These are phyloP conservation scores for Platichthys stellatus DNA, from an alignment of 2,113 vertebrate genomes.

Conservation along the genomic window DNA sequence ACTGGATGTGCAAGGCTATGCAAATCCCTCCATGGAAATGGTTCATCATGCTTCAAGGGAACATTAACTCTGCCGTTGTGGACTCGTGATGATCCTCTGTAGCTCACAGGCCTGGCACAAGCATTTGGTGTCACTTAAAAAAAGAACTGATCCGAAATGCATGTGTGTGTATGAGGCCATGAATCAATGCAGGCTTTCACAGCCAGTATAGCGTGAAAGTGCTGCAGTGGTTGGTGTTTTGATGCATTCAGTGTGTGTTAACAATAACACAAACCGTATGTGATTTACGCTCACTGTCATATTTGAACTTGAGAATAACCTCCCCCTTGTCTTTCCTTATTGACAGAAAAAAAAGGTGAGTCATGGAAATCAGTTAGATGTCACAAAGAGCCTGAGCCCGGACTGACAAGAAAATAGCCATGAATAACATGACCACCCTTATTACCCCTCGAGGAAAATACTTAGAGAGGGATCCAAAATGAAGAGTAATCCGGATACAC, in stretches of 20 bases:
- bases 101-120: constrained; percentile 26
- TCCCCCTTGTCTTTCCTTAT: constrained; percentile 60
- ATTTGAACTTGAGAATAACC: constrained; percentile 65
- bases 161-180: constrained; percentile 32
- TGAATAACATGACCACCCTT: constrained; percentile 79
- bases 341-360: constrained; percentile 52
- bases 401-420: constrained; percentile 82
- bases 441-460: constrained; percentile 77
- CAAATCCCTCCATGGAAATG: constrained; percentile 56
- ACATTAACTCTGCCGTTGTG: constrained; percentile 17
- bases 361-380: constrained; percentile 73
- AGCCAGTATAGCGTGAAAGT: constrained; percentile 25
- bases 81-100: constrained; percentile 43
- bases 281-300: constrained; percentile 59
- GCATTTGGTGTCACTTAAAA: constrained; percentile 40
- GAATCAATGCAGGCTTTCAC: constrained; percentile 47
- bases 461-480: constrained; percentile 69
- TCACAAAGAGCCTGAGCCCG: constrained; percentile 64
- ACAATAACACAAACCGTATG: constrained; percentile 42
- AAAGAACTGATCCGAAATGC: constrained; percentile 6
- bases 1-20: constrained; percentile 52
- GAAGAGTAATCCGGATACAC: constrained; percentile 73
- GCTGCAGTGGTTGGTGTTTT: constrained; percentile 30
- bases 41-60: constrained; percentile 24
- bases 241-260: constrained; percentile 44